phyloP scores from a whole-genome alignment of 1,140 invertebrate genomes.

The Adelges cooleyi region DNA sequence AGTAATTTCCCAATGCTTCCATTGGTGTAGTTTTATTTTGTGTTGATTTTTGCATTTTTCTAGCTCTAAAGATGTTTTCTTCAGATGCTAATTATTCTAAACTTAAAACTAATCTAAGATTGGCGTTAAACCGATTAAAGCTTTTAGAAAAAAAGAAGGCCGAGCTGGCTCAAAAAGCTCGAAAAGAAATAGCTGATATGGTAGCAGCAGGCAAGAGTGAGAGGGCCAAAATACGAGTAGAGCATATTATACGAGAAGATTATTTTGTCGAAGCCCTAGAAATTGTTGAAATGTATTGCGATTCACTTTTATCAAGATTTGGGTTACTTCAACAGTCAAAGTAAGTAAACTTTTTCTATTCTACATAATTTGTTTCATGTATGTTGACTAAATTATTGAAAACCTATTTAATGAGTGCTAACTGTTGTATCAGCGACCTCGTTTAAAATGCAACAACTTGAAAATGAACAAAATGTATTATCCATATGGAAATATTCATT shows the following conservation, averaged over 20 bases:
- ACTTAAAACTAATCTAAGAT: conserved; percentile 87
- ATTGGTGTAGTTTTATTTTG: too few relatives aligned
- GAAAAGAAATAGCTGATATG: conserved; percentile 96
- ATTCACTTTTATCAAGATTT: conserved; percentile 91
- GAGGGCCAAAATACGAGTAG: conserved; percentile 89
- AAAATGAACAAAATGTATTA: too few relatives aligned
- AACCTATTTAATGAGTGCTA: too few relatives aligned
- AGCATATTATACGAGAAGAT: conserved; percentile 97
- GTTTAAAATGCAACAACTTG: too few relatives aligned
- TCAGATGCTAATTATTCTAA: conserved; percentile 83
- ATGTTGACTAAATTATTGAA: too few relatives aligned
- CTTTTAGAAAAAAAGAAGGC: conserved; percentile 97
- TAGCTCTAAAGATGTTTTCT: conserved; percentile 59
- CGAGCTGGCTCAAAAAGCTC: conserved; percentile 86
- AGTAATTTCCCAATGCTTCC: too few relatives aligned
- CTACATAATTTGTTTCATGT: too few relatives aligned
- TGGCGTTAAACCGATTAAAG: conserved; percentile 87
- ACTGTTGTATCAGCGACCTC: too few relatives aligned
- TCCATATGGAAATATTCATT: too few relatives aligned
- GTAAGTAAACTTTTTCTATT: conserved; percentile 44
- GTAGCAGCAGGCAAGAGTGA: conserved; percentile 81
- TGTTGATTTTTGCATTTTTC: too few relatives aligned
- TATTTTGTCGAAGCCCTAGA: conserved; percentile 99
- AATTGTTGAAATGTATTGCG: conserved; percentile 98
- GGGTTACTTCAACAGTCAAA: conserved; percentile 96